Percentiles rank a stretch among this genome's conserved stretches.
phyloP scores from a whole-genome alignment of 2,888 invertebrate species.

The Trissolcus japonicus region DNA sequence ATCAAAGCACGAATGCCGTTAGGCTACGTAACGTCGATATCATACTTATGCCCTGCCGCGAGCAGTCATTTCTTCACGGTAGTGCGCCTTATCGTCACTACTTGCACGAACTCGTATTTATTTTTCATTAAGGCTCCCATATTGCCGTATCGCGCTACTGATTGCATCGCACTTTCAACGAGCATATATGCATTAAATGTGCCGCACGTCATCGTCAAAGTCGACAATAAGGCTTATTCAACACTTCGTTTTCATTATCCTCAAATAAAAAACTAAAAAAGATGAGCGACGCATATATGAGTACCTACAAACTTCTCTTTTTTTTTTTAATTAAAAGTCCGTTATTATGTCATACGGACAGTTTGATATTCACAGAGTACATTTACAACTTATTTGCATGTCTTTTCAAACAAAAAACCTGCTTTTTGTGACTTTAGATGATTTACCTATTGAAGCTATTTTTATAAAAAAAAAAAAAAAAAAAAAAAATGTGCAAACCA shows the following conservation, averaged over 20 bases:
- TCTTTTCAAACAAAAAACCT: no score
- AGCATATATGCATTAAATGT: slow-evolving; percentile 47
- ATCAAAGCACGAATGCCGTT: slow-evolving; percentile 43
- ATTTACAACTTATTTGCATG: no score
- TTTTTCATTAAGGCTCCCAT: slow-evolving; percentile 60
- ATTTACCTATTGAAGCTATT: neutral
- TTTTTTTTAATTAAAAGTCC: slow-evolving; percentile 24
- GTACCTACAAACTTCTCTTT: neutral
- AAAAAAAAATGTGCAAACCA: neutral
- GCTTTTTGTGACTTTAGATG: neutral
- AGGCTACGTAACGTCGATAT: slow-evolving; percentile 46
- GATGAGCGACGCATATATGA: neutral
- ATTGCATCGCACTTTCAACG: slow-evolving; percentile 48
- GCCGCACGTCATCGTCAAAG: slow-evolving; percentile 33
- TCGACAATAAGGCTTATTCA: slow-evolving; percentile 35
- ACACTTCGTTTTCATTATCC: slow-evolving; percentile 43
- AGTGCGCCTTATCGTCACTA: slow-evolving; percentile 56
- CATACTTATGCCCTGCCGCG: slow-evolving; percentile 54
- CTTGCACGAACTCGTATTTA: slow-evolving; percentile 62
- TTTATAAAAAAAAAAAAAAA: neutral
- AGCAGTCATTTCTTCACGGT: slow-evolving; percentile 52
- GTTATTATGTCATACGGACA: slow-evolving; percentile 16
- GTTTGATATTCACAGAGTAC: no score
- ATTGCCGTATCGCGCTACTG: slow-evolving; percentile 46
- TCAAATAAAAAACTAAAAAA: slow-evolving; percentile 15